Evolutionary conservation across 2,113 vertebrate species (phyloP).

Genomic region (Leptobrachium ailaonicum): DNA sequence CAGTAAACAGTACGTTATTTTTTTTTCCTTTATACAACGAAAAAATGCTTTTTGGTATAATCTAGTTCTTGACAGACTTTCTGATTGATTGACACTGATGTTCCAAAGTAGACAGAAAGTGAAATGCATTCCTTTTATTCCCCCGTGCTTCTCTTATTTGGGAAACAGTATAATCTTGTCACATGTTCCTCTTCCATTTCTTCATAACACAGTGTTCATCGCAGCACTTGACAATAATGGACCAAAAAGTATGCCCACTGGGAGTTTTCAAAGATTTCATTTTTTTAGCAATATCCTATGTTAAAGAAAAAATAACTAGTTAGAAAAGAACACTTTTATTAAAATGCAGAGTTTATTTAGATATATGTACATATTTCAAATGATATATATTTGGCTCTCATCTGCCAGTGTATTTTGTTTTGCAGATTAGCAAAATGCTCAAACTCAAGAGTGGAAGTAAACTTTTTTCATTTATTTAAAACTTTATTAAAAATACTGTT

Average conservation of each 20-base stretch:
- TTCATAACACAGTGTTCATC: slow-evolving; percentile 20
- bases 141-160: slow-evolving; percentile 28
- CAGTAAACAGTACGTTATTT: too few species aligned
- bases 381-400: not conserved
- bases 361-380: slow-evolving; percentile 44
- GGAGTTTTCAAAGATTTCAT: slow-evolving; percentile 12
- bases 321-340: not conserved
- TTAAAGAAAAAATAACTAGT: slow-evolving; percentile 19
- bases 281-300: not conserved
- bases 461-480: too few species aligned
- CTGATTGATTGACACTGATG: slow-evolving; percentile 32
- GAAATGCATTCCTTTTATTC: slow-evolving; percentile 13
- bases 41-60: not conserved
- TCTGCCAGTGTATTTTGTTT: too few species aligned
- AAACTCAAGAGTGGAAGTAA: too few species aligned
- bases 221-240: slow-evolving; percentile 19
- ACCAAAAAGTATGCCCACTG: slow-evolving; percentile 25
- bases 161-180: slow-evolving; percentile 33
- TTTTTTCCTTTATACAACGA: too few species aligned
- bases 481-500: too few species aligned
- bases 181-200: slow-evolving; percentile 7
- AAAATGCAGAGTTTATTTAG: slow-evolving; percentile 18
- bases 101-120: slow-evolving; percentile 28
- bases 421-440: too few species aligned
- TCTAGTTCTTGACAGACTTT: slow-evolving; percentile 1